These are phyloP conservation scores for Heliopora coerulea DNA, from an alignment of 92 coral and sea anemone species.

Conservation along the genomic window DNA sequence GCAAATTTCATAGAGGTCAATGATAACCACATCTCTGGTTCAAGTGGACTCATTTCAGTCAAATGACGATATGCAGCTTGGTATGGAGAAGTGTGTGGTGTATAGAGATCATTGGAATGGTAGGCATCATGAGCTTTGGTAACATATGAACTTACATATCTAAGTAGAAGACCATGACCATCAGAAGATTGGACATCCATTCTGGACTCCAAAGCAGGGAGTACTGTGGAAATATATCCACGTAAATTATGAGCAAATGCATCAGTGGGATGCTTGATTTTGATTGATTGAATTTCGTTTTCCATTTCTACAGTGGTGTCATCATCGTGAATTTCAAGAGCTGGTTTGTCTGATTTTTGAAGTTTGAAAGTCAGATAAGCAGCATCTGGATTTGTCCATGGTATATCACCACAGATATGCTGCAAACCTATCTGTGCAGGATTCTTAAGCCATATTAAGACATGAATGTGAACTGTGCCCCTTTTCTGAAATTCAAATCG, in stretches of 20 bases:
- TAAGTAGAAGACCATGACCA: background rate
- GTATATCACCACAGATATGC: slow-evolving; percentile 7
- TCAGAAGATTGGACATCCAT: slow-evolving; percentile 22
- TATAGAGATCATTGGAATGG: background rate
- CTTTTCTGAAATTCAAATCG: slow-evolving; percentile 48
- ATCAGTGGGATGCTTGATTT: background rate
- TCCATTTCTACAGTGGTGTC: background rate
- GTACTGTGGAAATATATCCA: background rate
- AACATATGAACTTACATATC: slow-evolving; percentile 11
- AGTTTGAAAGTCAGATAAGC: background rate
- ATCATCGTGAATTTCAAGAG: background rate
- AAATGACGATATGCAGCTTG: slow-evolving; percentile 22
- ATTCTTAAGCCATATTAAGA: slow-evolving; percentile 37
- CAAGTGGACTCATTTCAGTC: slow-evolving; percentile 9
- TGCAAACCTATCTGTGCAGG: background rate
- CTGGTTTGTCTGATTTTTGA: background rate
- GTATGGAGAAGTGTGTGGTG: background rate
- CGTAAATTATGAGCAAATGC: background rate
- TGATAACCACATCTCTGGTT: slow-evolving; percentile 28
- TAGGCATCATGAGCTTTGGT: background rate
- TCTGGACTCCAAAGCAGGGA: background rate
- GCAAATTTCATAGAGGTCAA: slow-evolving; percentile 5
- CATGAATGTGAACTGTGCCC: slow-evolving; percentile 46
- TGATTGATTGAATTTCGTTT: background rate
- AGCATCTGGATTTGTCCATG: background rate